phyloP scores from a whole-genome alignment of 2,797 vertebrate genomes.

The Eulemur mongoz region DNA sequence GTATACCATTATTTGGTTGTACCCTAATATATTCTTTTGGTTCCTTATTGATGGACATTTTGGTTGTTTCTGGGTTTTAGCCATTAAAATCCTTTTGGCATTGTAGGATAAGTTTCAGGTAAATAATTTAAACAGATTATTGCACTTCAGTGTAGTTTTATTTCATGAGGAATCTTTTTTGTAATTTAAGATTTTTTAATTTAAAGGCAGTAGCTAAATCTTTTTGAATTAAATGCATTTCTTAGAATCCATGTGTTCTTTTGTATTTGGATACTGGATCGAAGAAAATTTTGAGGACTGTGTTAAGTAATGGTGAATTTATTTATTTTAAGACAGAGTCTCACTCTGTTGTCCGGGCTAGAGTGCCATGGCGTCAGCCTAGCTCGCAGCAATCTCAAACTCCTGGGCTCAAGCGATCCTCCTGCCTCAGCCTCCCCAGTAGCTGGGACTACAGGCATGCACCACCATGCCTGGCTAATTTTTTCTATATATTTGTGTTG shows the following conservation, averaged over 20 bases:
- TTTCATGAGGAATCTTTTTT: neutral
- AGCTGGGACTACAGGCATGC: too few species aligned
- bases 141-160: neutral
- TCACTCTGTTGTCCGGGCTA: too few species aligned
- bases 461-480: too few species aligned
- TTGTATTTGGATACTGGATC: neutral
- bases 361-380: too few species aligned
- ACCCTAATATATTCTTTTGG: neutral
- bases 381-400: too few species aligned
- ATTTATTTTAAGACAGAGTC: neutral
- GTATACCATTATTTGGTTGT: neutral
- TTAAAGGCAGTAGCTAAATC: constrained; percentile 9
- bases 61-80: constrained; percentile 1
- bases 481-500: too few species aligned
- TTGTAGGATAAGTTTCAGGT: neutral
- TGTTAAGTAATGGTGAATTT: neutral
- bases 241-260: neutral
- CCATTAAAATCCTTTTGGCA: neutral
- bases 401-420: too few species aligned
- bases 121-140: neutral
- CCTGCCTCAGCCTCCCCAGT: too few species aligned
- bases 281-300: neutral
- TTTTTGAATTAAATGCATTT: constrained; percentile 25
- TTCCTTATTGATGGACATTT: neutral
- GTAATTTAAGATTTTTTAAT: neutral